Base-by-base conservation (phyloP, 2,888 invertebrate species). In the Nowickia ferox region DNA sequence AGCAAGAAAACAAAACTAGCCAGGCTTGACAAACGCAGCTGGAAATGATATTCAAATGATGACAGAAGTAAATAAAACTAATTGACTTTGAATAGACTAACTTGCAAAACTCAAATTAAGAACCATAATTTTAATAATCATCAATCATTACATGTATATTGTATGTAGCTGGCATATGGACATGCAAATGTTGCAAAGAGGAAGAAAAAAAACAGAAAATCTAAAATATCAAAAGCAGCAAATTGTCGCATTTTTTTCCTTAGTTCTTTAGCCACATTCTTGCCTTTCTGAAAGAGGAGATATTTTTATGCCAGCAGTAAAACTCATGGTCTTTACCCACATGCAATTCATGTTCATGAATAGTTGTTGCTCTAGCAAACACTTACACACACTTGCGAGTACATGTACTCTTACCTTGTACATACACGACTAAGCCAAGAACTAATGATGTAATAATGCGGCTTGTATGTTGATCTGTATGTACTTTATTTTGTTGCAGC, bases 111-210 rank as follows among this genome's bases (percentile, higher is more conserved):
- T 30, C 13, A 80, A 72, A 22, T 59, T 78, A 46, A 82, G 75
- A 82, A 53, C 75, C 72, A 76, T 79, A 86, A 86, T 83, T 75
- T 82, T 79, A 82, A 86, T 86, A 59, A 82, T 79, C 79, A 86
- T 82, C 75, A 82, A 83, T 86, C 82, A 86, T 65, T 61, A 61
- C 22, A n/a, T 13, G 44, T 22, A n/a, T n/a, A n/a, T n/a, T n/a
- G n/a, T n/a, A n/a, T 57, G 61, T 63, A 46, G 44, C 57, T 30
- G 30, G 51, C 51, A 68, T 55, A 72, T 61, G n/a, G n/a, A n/a
- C n/a, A n/a, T n/a, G 68, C 38, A 61, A 71, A 38, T n/a, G 13
- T 13, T 30, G 19, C 9, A 17, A 55, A 74, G 57, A 68, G 53
- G 9, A 19, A 61, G 44, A 63, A 44, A 78, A 15, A 72, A 17